These are phyloP conservation scores for Epicauta chinensis DNA, from an alignment of 1,140 invertebrate genomes.

Conservation along the genomic window DNA sequence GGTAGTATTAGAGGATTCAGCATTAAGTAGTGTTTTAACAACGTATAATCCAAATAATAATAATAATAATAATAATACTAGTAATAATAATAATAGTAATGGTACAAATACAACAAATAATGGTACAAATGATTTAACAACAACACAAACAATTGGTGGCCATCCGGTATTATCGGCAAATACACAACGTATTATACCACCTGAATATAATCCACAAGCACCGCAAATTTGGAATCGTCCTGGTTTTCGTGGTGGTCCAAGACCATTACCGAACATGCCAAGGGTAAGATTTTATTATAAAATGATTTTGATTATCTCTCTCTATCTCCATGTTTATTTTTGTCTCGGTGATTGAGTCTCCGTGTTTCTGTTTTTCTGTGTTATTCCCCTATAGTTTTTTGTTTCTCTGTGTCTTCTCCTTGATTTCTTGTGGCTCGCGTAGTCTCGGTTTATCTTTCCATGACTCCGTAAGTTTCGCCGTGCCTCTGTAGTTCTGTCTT, in stretches of 20 bases:
- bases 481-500: too few species aligned
- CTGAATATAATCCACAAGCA: conserved; percentile 81
- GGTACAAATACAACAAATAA: conserved; percentile 2
- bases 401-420: too few species aligned
- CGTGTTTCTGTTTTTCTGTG: too few species aligned
- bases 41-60: conserved; percentile 47
- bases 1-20: conserved; percentile 83
- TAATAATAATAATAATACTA: conserved; percentile 23
- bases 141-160: conserved; percentile 12
- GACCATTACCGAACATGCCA: conserved; percentile 27
- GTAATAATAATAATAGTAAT: conserved; percentile 4
- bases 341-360: too few species aligned
- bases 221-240: conserved; percentile 63
- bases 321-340: too few species aligned
- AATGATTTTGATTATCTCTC: too few species aligned
- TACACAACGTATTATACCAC: conserved; percentile 14
- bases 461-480: too few species aligned
- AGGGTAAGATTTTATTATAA: conserved; percentile 21
- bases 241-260: conserved; percentile 39
- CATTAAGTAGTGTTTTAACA: conserved; percentile 50
- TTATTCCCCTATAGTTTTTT: too few species aligned
- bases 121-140: conserved; percentile 35
- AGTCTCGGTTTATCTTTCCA: too few species aligned
- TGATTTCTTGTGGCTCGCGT: too few species aligned
- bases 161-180: conserved; percentile 20